A percentile compares a stretch with the other conserved stretches of the same genome.
These are phyloP conservation scores for Grammomys dolichurus DNA, from an alignment of 2,113 vertebrate species.

Conservation along the genomic window DNA sequence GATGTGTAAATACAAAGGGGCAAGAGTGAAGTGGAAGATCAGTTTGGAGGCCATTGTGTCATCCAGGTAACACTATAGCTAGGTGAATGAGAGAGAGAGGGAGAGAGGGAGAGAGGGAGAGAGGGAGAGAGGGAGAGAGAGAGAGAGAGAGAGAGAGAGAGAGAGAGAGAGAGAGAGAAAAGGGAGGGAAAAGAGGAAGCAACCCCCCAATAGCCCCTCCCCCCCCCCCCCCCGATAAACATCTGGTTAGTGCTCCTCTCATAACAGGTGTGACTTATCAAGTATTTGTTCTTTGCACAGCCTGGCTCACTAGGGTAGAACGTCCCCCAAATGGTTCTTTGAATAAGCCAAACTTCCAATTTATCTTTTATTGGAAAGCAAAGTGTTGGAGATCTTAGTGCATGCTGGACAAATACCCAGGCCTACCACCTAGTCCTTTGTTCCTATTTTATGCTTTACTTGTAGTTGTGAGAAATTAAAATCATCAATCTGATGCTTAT, in stretches of 20 bases:
- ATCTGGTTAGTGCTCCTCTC: slow-evolving; percentile 22
- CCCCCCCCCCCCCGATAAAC: neutral
- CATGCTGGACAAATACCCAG: neutral
- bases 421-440: neutral
- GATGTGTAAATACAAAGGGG: neutral
- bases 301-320: neutral
- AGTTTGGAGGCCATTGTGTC: neutral
- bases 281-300: slow-evolving; percentile 41
- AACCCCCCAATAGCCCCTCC: no score
- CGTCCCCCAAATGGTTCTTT: neutral
- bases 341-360: slow-evolving; percentile 21
- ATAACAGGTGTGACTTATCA: slow-evolving; percentile 17
- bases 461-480: slow-evolving; percentile 40
- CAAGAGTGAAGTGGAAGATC: slow-evolving; percentile 3
- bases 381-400: neutral
- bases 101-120: no score
- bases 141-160: no score
- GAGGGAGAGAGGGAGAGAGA: no score
- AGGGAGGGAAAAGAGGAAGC: no score
- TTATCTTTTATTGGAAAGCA: neutral
- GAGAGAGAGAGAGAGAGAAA: no score
- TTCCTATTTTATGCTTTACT: slow-evolving; percentile 17
- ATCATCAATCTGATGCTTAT: neutral
- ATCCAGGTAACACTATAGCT: slow-evolving; percentile 21
- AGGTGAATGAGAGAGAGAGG: neutral